Evolutionary conservation across 2,113 vertebrate species (phyloP).

Genomic region (Chaetura pelagica): DNA sequence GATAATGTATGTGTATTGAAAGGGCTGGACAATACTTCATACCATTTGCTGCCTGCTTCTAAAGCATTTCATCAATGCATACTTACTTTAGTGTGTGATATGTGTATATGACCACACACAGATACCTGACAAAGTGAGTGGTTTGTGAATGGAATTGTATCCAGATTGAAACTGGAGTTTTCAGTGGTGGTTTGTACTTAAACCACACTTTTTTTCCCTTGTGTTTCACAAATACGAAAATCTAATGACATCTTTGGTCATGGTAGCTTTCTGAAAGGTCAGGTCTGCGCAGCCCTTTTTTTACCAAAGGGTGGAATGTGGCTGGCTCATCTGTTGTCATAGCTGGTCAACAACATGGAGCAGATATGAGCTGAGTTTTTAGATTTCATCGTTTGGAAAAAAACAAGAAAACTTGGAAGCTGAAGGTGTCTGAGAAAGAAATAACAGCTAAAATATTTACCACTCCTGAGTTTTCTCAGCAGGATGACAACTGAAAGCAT

Average conservation of each 20-base stretch:
- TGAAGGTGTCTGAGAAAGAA: conserved; percentile 2
- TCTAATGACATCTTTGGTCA: not conserved
- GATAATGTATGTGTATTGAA: not conserved
- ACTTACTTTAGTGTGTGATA: not conserved
- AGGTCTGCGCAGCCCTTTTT: not conserved
- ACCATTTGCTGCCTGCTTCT: not conserved
- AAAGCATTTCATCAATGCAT: not conserved
- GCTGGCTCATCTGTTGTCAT: not conserved
- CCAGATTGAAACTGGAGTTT: not conserved
- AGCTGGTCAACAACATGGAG: not conserved
- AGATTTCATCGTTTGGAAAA: not conserved
- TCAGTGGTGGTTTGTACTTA: not conserved
- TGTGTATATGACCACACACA: not conserved
- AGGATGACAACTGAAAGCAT: not conserved
- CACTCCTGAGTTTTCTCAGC: not conserved
- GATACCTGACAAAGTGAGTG: not conserved
- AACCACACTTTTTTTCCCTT: accelerated
- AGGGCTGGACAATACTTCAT: not conserved
- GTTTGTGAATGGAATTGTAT: not conserved
- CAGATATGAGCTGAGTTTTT: not conserved
- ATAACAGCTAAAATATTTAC: conserved; percentile 17
- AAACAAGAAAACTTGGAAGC: not conserved
- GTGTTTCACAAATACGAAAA: not conserved
- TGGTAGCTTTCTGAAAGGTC: not conserved
- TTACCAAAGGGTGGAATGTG: not conserved